A percentile compares a stretch with the other conserved stretches of the same genome.
Conservation (phyloP, 2,888 invertebrate species). For the Pterobdella sp. region DNA sequence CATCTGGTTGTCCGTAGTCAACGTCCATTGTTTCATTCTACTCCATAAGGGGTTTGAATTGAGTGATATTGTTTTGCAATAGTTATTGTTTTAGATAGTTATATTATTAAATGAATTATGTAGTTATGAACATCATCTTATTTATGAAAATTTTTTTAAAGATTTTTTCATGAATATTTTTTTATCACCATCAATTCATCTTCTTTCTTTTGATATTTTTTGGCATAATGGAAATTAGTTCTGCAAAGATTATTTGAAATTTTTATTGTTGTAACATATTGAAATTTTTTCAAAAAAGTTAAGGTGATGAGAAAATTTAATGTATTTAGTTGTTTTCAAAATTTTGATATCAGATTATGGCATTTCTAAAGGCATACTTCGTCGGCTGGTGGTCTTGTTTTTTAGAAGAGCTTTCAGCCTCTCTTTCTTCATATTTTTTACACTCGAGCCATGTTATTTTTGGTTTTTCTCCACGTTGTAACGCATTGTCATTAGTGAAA, state of each 20-base stretch:
- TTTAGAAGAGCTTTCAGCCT: not conserved
- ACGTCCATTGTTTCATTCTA: not conserved
- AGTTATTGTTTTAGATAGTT: not conserved
- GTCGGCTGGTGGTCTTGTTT: too few relatives aligned
- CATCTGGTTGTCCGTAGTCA: not conserved
- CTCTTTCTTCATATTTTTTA: conserved; percentile 9
- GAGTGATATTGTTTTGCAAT: not conserved
- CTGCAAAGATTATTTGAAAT: not conserved
- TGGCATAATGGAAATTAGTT: not conserved
- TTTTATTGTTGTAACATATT: not conserved
- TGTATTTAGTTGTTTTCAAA: not conserved
- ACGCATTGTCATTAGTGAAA: not conserved
- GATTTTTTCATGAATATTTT: not conserved
- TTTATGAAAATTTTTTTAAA: not conserved
- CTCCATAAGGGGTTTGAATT: not conserved
- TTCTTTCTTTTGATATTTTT: conserved; percentile 11
- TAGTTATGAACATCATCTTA: not conserved
- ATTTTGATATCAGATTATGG: too few relatives aligned
- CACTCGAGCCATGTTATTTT: not conserved
- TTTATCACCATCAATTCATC: not conserved
- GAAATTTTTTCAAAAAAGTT: not conserved
- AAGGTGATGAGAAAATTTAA: not conserved
- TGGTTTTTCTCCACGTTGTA: not conserved
- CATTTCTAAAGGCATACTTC: too few relatives aligned
- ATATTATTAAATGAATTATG: not conserved